phyloP scores from a whole-genome alignment of 2,113 vertebrate species.

The Rhineura floridana region DNA sequence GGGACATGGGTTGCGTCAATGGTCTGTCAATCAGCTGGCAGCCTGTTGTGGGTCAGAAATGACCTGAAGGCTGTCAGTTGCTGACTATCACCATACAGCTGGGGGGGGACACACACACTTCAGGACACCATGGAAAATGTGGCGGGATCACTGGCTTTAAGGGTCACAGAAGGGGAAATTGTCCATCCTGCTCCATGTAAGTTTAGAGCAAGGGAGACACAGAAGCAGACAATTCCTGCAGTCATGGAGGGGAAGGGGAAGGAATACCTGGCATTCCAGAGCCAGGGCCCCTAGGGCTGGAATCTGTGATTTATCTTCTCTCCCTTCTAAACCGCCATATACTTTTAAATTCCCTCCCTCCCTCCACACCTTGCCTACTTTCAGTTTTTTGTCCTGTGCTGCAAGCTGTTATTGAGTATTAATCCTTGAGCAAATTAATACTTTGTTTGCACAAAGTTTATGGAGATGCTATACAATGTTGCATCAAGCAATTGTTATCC shows the following conservation, averaged over 20 bases:
- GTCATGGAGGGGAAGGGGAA: neutral
- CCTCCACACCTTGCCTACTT: neutral
- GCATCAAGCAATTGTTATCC: no score
- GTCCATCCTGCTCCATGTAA: neutral
- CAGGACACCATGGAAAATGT: neutral
- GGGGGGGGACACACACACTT: neutral
- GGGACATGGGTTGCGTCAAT: neutral
- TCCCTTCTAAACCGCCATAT: neutral
- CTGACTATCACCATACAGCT: neutral
- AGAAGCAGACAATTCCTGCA: neutral
- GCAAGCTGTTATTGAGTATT: neutral
- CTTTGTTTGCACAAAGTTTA: no score
- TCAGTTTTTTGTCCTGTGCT: neutral
- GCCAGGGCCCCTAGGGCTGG: neutral
- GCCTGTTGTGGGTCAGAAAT: neutral
- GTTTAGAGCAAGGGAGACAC: neutral
- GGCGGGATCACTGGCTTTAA: neutral
- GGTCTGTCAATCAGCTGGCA: neutral
- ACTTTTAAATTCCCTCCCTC: slow-evolving; percentile 2
- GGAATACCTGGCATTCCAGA: slow-evolving; percentile 21
- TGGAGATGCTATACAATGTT: no score
- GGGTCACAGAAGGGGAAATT: neutral
- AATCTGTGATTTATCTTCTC: neutral
- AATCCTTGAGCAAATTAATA: no score
- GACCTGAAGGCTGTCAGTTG: neutral